Evolutionary conservation across 2,888 invertebrate genomes (phyloP), one percentile per base, ranked within the genome.

Genomic region (Diaprepes abbreviatus): DNA sequence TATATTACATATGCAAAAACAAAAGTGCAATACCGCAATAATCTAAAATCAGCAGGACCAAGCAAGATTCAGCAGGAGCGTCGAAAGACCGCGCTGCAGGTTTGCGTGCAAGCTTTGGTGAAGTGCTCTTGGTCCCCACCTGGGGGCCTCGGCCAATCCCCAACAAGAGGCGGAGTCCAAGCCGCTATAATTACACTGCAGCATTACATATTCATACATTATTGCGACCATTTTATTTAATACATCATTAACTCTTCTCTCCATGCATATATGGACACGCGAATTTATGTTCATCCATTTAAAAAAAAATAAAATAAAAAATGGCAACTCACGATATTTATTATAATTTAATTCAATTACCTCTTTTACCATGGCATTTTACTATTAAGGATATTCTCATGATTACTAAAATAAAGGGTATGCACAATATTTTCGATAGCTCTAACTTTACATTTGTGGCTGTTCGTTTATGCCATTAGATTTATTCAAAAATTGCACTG

Each of bases 101-200:
- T 63, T 67, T 57, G 71, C 71, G 71, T 71, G 66, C 63, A 66
- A 48, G 52, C 36, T 55, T 36, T 19, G 63, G 45, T 17, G 64
- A 57, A 48, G 45, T 57, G 71, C 63, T 55, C 36, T 70, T 52
- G 66, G 65, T 71, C 76, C 76, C 78, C 79, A 79, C 79, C 79
- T 79, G 78, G 73, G 72, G 73, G 73, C 64, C 74, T 72, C 40
- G 40, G 36, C 71, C 71, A 71, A 71, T 71, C 66, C 67, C 50
- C 58, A 57, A 24, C 67, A 31, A 64, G 63, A 58, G 71, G 71
- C 71, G 71, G 71, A 64, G 60, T 62, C 40, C 52, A 16, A 64
- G 68, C 57, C 36, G 38, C 58, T 63, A 57, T 71, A 71, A 71
- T 71, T 71, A 67, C 52, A 63, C 52, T 67, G 64, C 67, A 59